These are phyloP conservation scores for Platichthys flesus DNA, from an alignment of 2,113 vertebrate species.

Conservation along the genomic window DNA sequence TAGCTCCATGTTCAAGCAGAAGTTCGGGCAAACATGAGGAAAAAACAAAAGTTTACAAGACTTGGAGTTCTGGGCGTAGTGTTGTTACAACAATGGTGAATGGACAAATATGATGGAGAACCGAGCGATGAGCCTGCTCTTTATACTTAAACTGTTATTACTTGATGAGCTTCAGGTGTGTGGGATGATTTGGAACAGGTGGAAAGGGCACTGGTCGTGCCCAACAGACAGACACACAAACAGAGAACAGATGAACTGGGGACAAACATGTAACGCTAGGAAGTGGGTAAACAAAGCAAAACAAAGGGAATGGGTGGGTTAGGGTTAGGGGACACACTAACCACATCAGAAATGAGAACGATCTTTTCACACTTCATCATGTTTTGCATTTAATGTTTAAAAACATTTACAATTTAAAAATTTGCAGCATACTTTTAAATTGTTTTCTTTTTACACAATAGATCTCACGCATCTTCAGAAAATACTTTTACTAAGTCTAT, in stretches of 20 bases:
- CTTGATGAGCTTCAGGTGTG: neutral
- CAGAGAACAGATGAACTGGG: neutral
- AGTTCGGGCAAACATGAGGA: neutral
- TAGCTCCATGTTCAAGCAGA: neutral
- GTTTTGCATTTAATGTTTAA: neutral
- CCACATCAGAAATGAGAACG: neutral
- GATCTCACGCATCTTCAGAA: neutral
- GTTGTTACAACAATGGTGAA: neutral
- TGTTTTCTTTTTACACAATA: slow-evolving; percentile 16
- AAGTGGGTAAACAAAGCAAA: neutral
- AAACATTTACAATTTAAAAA: neutral
- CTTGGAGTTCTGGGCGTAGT: neutral
- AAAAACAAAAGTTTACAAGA: neutral
- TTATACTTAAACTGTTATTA: neutral
- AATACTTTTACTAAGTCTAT: slow-evolving; percentile 22
- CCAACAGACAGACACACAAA: neutral
- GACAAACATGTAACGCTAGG: neutral
- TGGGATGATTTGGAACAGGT: neutral
- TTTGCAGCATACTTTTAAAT: neutral
- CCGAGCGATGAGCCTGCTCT: neutral
- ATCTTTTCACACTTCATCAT: neutral
- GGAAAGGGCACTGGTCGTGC: neutral
- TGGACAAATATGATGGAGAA: neutral
- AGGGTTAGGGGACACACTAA: neutral
- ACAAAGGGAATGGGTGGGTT: neutral